Percentiles rank a stretch among this genome's conserved stretches.
phyloP scores from a whole-genome alignment of 2,888 invertebrate species.

The Prionchulus punctatus region DNA sequence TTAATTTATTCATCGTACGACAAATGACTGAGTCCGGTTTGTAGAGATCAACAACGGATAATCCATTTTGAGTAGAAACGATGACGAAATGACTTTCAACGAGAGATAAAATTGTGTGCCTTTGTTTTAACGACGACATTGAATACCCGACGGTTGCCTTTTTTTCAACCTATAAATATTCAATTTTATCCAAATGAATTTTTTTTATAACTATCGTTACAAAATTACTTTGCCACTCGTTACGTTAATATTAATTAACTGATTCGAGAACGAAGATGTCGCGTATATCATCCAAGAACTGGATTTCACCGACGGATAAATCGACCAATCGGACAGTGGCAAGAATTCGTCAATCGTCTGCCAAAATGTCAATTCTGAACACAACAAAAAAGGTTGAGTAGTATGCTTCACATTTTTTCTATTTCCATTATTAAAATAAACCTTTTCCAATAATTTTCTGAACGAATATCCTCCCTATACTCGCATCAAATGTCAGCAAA shows the following conservation, averaged over 20 bases:
- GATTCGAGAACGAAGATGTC: background rate
- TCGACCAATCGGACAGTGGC: background rate
- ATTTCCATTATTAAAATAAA: background rate
- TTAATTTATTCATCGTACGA: too few relatives aligned
- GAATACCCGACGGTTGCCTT: too few relatives aligned
- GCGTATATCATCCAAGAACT: background rate
- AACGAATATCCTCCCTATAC: background rate
- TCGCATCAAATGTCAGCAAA: background rate
- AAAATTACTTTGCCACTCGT: background rate
- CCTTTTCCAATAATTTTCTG: background rate
- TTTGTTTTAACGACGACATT: too few relatives aligned
- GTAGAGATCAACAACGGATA: too few relatives aligned
- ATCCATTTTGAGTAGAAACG: too few relatives aligned
- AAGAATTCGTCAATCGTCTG: slow-evolving; percentile 3
- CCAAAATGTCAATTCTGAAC: too few relatives aligned
- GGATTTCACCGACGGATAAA: background rate
- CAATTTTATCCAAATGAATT: too few relatives aligned
- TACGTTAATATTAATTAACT: background rate
- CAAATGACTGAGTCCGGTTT: too few relatives aligned
- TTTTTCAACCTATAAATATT: too few relatives aligned
- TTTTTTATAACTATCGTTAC: background rate
- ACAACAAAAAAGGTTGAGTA: too few relatives aligned
- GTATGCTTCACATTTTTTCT: background rate
- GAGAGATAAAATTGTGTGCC: too few relatives aligned
- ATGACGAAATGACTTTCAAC: too few relatives aligned